Percentiles rank a stretch among this genome's conserved stretches.
These are phyloP conservation scores for Pholis gunnellus DNA, from an alignment of 2,113 vertebrate genomes.

Conservation along the genomic window DNA sequence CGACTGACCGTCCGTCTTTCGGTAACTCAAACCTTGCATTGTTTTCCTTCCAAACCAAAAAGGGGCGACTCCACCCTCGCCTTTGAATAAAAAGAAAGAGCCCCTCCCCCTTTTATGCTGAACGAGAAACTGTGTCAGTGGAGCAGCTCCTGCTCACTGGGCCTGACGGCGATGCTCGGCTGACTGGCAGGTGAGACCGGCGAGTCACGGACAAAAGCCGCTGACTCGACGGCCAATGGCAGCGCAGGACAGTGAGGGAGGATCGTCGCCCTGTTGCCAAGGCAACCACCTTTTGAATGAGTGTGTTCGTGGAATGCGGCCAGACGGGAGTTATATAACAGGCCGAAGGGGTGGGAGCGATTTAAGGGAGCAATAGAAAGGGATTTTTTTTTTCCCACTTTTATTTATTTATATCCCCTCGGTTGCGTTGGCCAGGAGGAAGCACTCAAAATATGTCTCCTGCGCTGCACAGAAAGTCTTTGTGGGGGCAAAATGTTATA, in stretches of 20 bases:
- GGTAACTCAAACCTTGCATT: slow-evolving; percentile 20
- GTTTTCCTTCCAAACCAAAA: slow-evolving; percentile 35
- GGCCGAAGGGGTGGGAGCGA: slow-evolving; percentile 58
- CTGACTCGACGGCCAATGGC: slow-evolving; percentile 64
- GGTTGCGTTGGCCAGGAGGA: slow-evolving; percentile 31
- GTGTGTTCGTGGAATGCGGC: slow-evolving; percentile 81
- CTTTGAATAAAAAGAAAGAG: slow-evolving; percentile 39
- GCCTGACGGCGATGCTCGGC: slow-evolving; percentile 66
- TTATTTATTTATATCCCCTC: slow-evolving; percentile 76
- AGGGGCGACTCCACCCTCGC: neutral
- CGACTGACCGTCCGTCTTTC: slow-evolving; percentile 12
- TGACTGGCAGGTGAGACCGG: slow-evolving; percentile 72
- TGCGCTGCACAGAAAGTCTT: slow-evolving; percentile 4
- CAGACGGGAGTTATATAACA: slow-evolving; percentile 85
- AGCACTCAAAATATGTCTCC: slow-evolving; percentile 36
- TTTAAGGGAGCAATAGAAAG: slow-evolving; percentile 64
- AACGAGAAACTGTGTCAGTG: slow-evolving; percentile 85
- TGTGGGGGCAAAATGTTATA: neutral
- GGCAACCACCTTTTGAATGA: slow-evolving; percentile 83
- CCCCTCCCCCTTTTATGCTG: slow-evolving; percentile 48
- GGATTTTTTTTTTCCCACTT: slow-evolving; percentile 69
- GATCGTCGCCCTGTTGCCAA: slow-evolving; percentile 71
- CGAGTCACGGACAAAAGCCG: slow-evolving; percentile 57
- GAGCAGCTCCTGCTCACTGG: slow-evolving; percentile 75
- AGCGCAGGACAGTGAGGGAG: slow-evolving; percentile 40